phyloP scores from a whole-genome alignment of 2,888 invertebrate genomes.

The Xestia xanthographa region DNA sequence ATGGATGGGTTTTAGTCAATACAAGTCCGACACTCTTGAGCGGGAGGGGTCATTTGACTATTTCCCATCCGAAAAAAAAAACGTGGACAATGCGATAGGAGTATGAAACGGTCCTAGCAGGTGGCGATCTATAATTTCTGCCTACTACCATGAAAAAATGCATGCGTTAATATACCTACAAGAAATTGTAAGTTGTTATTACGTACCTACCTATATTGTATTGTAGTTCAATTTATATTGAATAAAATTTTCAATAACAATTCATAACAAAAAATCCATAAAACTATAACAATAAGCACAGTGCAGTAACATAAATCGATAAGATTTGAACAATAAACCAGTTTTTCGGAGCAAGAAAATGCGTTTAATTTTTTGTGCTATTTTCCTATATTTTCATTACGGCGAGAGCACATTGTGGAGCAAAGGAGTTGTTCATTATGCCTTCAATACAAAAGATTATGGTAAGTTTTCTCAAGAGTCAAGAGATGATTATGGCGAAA shows the following conservation, averaged over 20 bases:
- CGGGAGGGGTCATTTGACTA: too few relatives aligned
- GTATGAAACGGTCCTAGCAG: not conserved
- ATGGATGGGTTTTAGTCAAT: too few relatives aligned
- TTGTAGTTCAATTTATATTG: not conserved
- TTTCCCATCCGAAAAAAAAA: too few relatives aligned
- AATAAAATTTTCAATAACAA: constrained; percentile 27
- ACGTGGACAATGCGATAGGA: too few relatives aligned
- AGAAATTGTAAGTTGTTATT: not conserved
- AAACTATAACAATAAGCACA: constrained; percentile 13
- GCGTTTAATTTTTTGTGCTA: constrained; percentile 24
- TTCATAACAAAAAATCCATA: not conserved
- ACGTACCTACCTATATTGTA: not conserved
- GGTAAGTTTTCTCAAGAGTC: constrained; percentile 71
- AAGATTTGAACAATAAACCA: constrained; percentile 29
- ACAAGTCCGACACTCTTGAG: too few relatives aligned
- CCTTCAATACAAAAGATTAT: constrained; percentile 81
- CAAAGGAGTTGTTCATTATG: constrained; percentile 81
- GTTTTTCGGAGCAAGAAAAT: constrained; percentile 9
- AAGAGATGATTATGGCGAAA: not conserved
- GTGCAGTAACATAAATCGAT: constrained; percentile 1
- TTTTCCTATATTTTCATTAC: constrained; percentile 49
- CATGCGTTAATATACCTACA: not conserved
- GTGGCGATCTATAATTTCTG: not conserved
- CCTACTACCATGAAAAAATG: not conserved
- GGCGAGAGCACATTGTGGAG: constrained; percentile 72